Base-by-base conservation (phyloP, 2,888 invertebrate genomes). In the Heteromyza rotundicornis region DNA sequence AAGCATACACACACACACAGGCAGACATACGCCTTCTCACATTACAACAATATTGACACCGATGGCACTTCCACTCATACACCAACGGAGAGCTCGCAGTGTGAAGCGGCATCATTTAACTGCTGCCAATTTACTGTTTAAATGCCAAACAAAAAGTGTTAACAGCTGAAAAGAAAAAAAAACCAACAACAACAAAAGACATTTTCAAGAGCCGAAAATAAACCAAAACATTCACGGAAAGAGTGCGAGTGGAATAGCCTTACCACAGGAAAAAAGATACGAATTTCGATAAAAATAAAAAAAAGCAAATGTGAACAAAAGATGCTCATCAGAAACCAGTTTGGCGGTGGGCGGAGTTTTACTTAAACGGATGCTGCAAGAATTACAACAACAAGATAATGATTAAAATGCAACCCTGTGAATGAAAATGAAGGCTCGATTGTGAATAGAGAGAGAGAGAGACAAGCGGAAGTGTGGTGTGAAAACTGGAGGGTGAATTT, bases 111-210 rank as follows among this genome's bases (percentile, higher is more conserved):
- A 70, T 71, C 78, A 77, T 74, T 77, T 79, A 80, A 77, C 77
- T 77, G 79, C 73, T 78, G 80, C 74, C 79, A 79, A 80, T 79
- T 80, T 79, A 79, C 79, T 79, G 80, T 77, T 79, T 79, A 79
- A 79, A 79, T 76, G 76, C 74, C 78, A 78, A 77, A 80, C 80
- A 79, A 72, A 70, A 70, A 68, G 66, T 67, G 68, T 64, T 70
- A 70, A 69, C 60, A 70, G 67, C 68, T 68, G 64, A 61, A 78
- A 76, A 76, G 72, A 65, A 63, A 63, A 66, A 63, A 68, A 68
- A 69, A 73, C 71, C 36, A 36, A 54, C 70, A 70, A 73, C 69
- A 74, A 73, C 70, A 76, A 71, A 76, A 73, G 69, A 67, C 61
- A 59, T 53, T 54, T 36, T 36, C 20, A 3, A 40, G 40, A 8